Base-by-base conservation (phyloP, 2,797 vertebrate species). In the Neoniphon sammara region DNA sequence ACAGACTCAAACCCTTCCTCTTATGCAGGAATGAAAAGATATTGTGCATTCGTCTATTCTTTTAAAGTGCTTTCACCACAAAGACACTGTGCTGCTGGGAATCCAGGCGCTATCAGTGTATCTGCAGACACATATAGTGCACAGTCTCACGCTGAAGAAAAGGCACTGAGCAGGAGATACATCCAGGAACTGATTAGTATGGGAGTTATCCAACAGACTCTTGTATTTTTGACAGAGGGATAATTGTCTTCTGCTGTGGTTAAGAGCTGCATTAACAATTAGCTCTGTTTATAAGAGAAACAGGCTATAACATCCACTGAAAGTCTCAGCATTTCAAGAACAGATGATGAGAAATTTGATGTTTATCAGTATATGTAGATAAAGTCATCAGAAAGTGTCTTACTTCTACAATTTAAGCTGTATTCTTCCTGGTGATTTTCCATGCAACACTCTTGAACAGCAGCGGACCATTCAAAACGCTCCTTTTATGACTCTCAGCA, bases 141-240 rank as follows among this genome's bases (percentile, higher is more conserved):
- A 39, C 68, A 18, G 69, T 68, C 58, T 55, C 47, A 64, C 61
- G 1, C 21, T 53, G 75, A 65, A 78, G 70, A 80, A 81, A 82
- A 71, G 31, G 59, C 71, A 71, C 67, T 77, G 73, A 54, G 76
- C 78, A 71, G 78, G 34, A 75, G 73, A 89, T 50, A 60, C 73
- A 56, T 68, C 25, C 69, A 77, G 80, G 73, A 84, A 60, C 76
- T 42, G 59, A 30, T 54, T 75, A 54, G 39, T 42, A 42, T 42
- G 39, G 11, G 11, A 42, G 39, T 42, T 42, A 14, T 56, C 68
- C 75, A 88, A 83, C 49, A 47, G 67, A 47, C 55, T 50, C 77
- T 84, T 90, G 57, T 62, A 55, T 49, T 85, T 81, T 84, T 20
- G 58, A 75, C 20, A 76, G 70, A 66, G 31, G 75, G 81, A 69